phyloP scores from a whole-genome alignment of 2,888 invertebrate species.

The Pterostichus niger region DNA sequence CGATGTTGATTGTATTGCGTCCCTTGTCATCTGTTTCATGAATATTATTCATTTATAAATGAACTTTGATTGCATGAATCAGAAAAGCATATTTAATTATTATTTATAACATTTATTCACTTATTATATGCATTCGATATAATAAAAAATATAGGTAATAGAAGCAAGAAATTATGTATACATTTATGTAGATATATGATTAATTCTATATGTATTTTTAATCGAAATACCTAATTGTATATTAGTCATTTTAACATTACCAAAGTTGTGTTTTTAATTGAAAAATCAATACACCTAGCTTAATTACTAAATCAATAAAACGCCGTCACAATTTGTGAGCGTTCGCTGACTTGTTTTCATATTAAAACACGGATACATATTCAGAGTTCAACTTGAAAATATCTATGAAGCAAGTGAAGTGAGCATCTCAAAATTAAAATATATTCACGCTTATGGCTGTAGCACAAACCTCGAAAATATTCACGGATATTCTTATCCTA shows the following conservation, averaged over 20 bases:
- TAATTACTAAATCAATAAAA: slow-evolving; percentile 64
- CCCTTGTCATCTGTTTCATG: too few species aligned
- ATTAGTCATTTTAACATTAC: slow-evolving; percentile 53
- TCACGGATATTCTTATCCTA: too few species aligned
- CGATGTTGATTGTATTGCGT: too few species aligned
- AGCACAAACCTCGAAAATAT: too few species aligned
- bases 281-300: slow-evolving; percentile 61
- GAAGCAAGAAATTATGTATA: slow-evolving; percentile 7
- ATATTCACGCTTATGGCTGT: too few species aligned
- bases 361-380: slow-evolving; percentile 13
- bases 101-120: not conserved
- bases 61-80: too few species aligned
- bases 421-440: too few species aligned
- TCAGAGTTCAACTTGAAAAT: slow-evolving; percentile 7
- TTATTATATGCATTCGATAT: not conserved
- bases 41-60: too few species aligned
- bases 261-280: slow-evolving; percentile 57
- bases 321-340: slow-evolving; percentile 38
- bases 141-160: not conserved
- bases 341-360: slow-evolving; percentile 35
- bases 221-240: slow-evolving; percentile 49
- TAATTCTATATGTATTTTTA: slow-evolving; percentile 53
- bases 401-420: too few species aligned
- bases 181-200: slow-evolving; percentile 41
- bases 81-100: too few species aligned